Evolutionary conservation across 2,888 invertebrate species (phyloP).

Genomic region (Drosophila silvestris): DNA sequence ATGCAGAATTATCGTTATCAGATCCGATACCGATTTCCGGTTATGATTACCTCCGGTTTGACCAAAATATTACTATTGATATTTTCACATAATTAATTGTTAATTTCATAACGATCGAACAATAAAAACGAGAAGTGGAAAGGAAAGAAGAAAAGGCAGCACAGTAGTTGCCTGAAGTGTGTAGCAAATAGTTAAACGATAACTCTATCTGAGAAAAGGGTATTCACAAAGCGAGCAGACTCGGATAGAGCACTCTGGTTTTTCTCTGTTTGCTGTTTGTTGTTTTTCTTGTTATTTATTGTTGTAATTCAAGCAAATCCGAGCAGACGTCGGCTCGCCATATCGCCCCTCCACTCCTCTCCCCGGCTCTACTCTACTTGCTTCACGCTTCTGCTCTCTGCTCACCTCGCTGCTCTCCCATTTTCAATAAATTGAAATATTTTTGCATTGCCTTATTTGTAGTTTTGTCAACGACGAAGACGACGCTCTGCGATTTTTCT

Average conservation of each 20-base stretch:
- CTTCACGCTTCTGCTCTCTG: background rate
- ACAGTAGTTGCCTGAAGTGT: background rate
- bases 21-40: background rate
- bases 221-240: background rate
- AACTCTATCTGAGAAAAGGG: conserved; percentile 8
- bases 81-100: background rate
- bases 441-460: conserved; percentile 80
- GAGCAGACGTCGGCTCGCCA: conserved; percentile 72
- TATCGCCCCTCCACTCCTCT: conserved; percentile 26
- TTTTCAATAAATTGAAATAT: conserved; percentile 67
- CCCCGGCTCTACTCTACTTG: background rate
- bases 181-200: background rate
- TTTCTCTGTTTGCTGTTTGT: conserved; percentile 32
- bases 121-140: background rate
- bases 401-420: conserved; percentile 44
- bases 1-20: background rate
- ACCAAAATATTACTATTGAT: background rate
- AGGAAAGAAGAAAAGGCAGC: no score
- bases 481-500: conserved; percentile 50
- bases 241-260: conserved; percentile 3
- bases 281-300: conserved; percentile 58
- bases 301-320: conserved; percentile 76
- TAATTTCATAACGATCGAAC: background rate
- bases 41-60: background rate
- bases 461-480: conserved; percentile 63